Base-by-base conservation (phyloP, 2,888 invertebrate species). In the Aphidius colemani region DNA sequence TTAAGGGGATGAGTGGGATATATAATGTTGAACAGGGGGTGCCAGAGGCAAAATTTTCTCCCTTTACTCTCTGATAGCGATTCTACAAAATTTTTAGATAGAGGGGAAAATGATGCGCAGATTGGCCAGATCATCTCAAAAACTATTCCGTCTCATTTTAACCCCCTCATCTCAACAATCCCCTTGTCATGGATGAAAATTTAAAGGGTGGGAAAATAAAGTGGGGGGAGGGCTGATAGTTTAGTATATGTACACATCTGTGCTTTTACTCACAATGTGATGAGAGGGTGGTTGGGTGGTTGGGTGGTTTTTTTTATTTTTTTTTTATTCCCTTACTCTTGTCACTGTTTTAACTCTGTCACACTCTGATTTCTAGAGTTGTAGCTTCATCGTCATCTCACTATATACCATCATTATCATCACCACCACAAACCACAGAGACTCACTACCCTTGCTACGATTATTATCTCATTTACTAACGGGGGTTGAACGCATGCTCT, bases 121-220 rank as follows among this genome's bases (percentile, higher is more conserved):
- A 81, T 82, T 82, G 81, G 82, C 82, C 78, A 80, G 82, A 82
- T 82, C 82, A 82, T 82, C 82, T 82, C 80, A 78, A 80, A 81
- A 80, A 80, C 78, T 79, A 74, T 77, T 30, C 30, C 5, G 30
- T 30, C 30, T 30, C 30, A 30, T 30, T 30, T 30, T 30, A 30
- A 30, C 79, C 75, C 74, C 75, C 74, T 53, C 64, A 53, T 59
- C 62, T 63, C 50, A 18, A 30, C 30, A 57, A 48, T 51, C 30
- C 59, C 53, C 55, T 50, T 55, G 11, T 39, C 30, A 53, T 40
- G 53, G 53, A 51, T 51, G 56, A 41, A 4, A 39, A 41, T 10
- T 45, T 44, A 7, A 9, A 45, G 2, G 48, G 57, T 45, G 57
- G 57, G 57, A 39, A 30, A 8, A 13, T 30, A 18, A 18, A 18